Conservation (phyloP, 2,797 vertebrate genomes). For the Gambelia wislizenii region DNA sequence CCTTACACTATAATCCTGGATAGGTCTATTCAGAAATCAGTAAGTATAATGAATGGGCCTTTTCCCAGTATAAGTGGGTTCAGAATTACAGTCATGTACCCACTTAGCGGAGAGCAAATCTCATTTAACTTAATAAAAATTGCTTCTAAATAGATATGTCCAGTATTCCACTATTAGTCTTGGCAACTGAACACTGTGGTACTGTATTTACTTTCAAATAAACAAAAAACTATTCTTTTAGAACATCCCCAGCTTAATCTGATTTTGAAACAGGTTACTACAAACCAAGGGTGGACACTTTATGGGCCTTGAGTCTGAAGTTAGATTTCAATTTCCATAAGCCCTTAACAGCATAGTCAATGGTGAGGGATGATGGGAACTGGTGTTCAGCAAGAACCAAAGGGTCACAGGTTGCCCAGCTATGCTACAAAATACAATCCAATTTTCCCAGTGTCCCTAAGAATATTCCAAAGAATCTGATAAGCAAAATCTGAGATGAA, state of each 20-base stretch:
- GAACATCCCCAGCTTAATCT: not conserved
- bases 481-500: not conserved
- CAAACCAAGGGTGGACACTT: not conserved
- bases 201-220: not conserved
- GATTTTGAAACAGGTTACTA: not conserved
- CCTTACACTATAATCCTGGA: not conserved
- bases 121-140: not conserved
- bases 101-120: not conserved
- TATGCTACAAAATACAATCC: not conserved
- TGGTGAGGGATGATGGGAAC: not conserved
- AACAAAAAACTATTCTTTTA: not conserved
- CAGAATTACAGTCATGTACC: not conserved
- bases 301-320: not conserved
- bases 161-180: not conserved
- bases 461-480: not conserved
- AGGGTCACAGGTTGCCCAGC: not conserved
- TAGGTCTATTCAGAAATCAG: not conserved
- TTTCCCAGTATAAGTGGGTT: not conserved
- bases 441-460: not conserved
- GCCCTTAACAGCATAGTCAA: not conserved
- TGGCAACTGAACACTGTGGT: not conserved
- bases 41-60: not conserved
- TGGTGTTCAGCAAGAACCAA: not conserved
- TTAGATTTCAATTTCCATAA: not conserved
- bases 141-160: not conserved